These are phyloP conservation scores for Trachythela sp. DNA, from an alignment of 64 coral and sea anemone genomes.

Conservation along the genomic window DNA sequence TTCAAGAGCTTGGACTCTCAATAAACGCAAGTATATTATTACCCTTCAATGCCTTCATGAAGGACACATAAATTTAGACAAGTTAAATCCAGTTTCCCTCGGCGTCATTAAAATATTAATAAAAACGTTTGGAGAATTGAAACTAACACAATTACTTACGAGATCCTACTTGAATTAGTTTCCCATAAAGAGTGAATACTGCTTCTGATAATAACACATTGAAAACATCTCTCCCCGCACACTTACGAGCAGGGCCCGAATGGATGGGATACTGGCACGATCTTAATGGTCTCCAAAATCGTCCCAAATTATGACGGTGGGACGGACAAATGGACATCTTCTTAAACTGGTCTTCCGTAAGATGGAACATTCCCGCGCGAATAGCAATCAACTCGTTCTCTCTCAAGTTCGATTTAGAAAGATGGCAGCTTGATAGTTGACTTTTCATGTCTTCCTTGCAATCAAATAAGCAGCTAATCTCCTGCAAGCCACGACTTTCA, in stretches of 20 bases:
- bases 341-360: neutral
- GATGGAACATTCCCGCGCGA: neutral
- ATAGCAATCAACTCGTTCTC: neutral
- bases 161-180: slow-evolving; percentile 20
- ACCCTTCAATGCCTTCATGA: no score
- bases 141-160: neutral
- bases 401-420: neutral
- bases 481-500: neutral
- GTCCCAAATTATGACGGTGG: neutral
- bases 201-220: neutral
- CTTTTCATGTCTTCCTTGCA: neutral
- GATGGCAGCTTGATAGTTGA: neutral
- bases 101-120: neutral
- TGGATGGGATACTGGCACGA: neutral
- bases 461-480: neutral
- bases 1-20: no score
- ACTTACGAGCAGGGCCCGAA: neutral
- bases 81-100: neutral
- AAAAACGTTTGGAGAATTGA: neutral
- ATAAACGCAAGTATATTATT: no score
- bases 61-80: no score
- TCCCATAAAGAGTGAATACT: neutral
- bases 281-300: neutral
- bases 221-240: neutral
- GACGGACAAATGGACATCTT: neutral